These are phyloP conservation scores for Rallus limicola DNA, from an alignment of 2,113 vertebrate genomes.

Conservation along the genomic window DNA sequence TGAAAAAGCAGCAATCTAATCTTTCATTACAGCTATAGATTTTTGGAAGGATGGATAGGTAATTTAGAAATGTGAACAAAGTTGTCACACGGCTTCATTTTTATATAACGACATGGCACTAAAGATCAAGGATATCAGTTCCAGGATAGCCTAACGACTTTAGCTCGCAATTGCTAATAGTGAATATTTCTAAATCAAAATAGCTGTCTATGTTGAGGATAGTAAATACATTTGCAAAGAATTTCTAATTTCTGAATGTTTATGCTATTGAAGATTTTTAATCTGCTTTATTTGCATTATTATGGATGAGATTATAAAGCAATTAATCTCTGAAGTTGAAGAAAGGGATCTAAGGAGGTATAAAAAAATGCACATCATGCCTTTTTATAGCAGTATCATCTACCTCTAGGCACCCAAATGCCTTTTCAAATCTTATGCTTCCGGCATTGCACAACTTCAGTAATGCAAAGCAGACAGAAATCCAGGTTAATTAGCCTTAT, in stretches of 20 bases:
- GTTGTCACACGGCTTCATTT: background rate
- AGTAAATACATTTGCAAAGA: background rate
- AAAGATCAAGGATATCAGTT: background rate
- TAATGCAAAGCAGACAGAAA: slow-evolving; percentile 9
- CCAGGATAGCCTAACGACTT: background rate
- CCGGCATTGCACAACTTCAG: background rate
- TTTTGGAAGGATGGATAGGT: background rate
- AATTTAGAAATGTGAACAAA: background rate
- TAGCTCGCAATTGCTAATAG: background rate
- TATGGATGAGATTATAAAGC: background rate
- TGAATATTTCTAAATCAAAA: no score
- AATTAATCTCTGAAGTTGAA: background rate
- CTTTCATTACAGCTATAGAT: background rate
- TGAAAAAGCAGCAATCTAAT: background rate
- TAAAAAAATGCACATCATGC: background rate
- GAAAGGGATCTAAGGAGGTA: background rate
- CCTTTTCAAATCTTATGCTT: background rate
- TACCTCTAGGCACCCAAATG: background rate
- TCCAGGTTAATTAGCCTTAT: slow-evolving; percentile 43
- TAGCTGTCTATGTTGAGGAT: background rate
- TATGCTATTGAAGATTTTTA: background rate
- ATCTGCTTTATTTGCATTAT: background rate
- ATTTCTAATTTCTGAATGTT: background rate
- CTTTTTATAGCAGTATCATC: background rate
- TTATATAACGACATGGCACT: background rate